These are phyloP conservation scores for Drosophila pallidifrons DNA, from an alignment of 1,140 invertebrate genomes.

Conservation along the genomic window DNA sequence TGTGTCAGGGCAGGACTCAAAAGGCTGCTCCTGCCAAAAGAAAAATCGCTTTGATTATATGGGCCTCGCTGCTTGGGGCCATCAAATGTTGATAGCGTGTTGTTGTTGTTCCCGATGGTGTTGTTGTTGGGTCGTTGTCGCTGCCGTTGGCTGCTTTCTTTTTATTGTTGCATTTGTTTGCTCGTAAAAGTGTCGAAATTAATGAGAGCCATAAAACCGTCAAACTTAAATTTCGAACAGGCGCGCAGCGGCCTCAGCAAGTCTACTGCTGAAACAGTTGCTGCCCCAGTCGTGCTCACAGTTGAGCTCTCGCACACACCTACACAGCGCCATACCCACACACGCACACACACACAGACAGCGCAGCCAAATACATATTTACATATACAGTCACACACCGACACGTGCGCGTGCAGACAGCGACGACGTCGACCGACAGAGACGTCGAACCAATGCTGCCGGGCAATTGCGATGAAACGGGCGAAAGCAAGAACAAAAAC, in stretches of 20 bases:
- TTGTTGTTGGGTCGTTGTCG: not conserved
- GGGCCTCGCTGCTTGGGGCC: not conserved
- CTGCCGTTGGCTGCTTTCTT: slow-evolving; percentile 51
- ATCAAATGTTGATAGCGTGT: not conserved
- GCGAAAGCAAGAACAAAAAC: slow-evolving; percentile 14
- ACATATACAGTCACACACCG: slow-evolving; percentile 14
- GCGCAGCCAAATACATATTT: slow-evolving; percentile 7
- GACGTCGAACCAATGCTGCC: slow-evolving; percentile 16
- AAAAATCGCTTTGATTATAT: slow-evolving; percentile 41
- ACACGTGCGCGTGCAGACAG: slow-evolving; percentile 39
- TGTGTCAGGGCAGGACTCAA: slow-evolving; percentile 27
- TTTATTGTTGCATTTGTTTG: slow-evolving; percentile 76
- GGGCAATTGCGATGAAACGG: slow-evolving; percentile 28
- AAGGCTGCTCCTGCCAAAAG: slow-evolving; percentile 13
- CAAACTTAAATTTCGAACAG: slow-evolving; percentile 83
- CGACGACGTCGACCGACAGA: slow-evolving; percentile 6
- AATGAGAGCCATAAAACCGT: slow-evolving; percentile 82
- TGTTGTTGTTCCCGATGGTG: not conserved
- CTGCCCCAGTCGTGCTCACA: slow-evolving; percentile 10
- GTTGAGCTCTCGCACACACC: slow-evolving; percentile 34
- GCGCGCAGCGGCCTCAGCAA: slow-evolving; percentile 58
- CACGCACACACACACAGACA: slow-evolving; percentile 21
- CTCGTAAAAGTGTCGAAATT: slow-evolving; percentile 80
- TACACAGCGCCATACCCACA: slow-evolving; percentile 1
- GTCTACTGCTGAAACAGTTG: not conserved